Evolutionary conservation across 1,140 invertebrate genomes (phyloP), one percentile per base, ranked within the genome.

Genomic region (Zaprionus taronus): DNA sequence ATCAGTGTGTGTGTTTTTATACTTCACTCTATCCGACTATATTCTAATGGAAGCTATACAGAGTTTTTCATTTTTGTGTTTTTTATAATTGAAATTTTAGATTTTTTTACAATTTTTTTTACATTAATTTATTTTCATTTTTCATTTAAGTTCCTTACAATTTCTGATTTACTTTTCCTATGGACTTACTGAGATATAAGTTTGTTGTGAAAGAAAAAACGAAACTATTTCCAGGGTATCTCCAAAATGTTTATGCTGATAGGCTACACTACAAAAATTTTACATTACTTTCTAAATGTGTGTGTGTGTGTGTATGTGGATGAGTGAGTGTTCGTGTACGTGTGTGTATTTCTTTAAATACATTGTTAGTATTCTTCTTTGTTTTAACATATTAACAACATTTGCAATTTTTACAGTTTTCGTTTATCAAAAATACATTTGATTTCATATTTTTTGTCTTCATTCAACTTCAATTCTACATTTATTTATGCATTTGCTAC

Each of bases 371-470:
- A 72, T 79, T 26, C 20, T 60, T 79, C 51, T 56, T 55, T 77
- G 65, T 72, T 20, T 58, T 12, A 76, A 65, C 47, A 77, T 58
- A 73, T 77, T 82, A 82, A 82, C 64, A 80, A 69, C 72, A 67
- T 53, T 87, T 71, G 67, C 53, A 55, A 51, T 70, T 65, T 74
- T 64, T 64, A 60, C 72, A 72, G 51, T 36, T 74, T 81, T 60
- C 51, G 60, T 81, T 62, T 90, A 90, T 89, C 76, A 89, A 89
- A 87, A 89, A 89, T 89, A 89, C 75, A 79, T 56, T 76, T 79
- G 15, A 73, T 71, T 87, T 70, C 83, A 83, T 72, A 24, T 79
- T 81, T 44, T 63, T 58, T 36, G 55, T 67, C 36, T 79, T 68
- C 76, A 77, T 64, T 78, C 69, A 41, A 49, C 51, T 81, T 80